Evolutionary conservation across 2,888 invertebrate species (phyloP).

Genomic region (Macrophya alboannulata): DNA sequence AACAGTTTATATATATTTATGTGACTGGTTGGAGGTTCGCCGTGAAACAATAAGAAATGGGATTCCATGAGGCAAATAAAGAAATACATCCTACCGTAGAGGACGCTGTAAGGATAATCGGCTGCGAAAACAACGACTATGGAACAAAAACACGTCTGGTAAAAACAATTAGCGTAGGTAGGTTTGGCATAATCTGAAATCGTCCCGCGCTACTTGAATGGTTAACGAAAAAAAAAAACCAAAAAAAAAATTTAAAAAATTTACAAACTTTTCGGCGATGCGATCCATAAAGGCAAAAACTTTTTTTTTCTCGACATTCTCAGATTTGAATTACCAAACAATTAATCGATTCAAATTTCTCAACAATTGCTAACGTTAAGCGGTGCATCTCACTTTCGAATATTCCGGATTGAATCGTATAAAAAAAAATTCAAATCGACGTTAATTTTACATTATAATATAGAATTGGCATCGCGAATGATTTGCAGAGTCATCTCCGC

Average conservation of each 20-base stretch:
- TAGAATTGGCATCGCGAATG: neutral
- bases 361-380: neutral
- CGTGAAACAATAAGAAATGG: constrained; percentile 51
- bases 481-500: neutral
- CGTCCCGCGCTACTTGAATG: constrained; percentile 6
- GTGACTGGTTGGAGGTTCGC: constrained; percentile 40
- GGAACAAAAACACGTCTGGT: constrained; percentile 61
- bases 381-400: neutral
- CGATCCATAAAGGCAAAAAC: neutral
- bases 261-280: neutral
- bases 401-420: neutral
- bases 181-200: constrained; percentile 46
- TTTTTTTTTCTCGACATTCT: neutral
- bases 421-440: neutral
- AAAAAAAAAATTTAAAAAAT: neutral
- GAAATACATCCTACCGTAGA: constrained; percentile 57
- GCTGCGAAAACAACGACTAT: constrained; percentile 63
- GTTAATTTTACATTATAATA: neutral
- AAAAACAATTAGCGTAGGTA: constrained; percentile 51
- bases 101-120: constrained; percentile 64
- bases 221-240: neutral
- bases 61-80: constrained; percentile 51
- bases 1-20: constrained; percentile 44
- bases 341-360: neutral
- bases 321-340: neutral